Evolutionary conservation across 2,797 vertebrate species (phyloP).

Genomic region (Tadarida brasiliensis): DNA sequence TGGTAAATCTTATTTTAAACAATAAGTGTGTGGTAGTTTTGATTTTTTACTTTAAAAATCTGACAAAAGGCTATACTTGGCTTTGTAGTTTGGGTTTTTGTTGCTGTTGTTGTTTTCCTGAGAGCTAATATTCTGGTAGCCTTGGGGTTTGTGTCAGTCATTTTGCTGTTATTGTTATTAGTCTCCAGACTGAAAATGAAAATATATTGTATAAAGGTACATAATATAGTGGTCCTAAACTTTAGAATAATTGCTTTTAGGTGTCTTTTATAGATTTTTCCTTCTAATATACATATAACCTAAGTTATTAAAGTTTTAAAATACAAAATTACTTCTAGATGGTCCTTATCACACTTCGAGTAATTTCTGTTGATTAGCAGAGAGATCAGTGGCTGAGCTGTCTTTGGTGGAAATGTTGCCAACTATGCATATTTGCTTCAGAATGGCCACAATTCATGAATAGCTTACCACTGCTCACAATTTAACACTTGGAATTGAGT

Average conservation of each 20-base stretch:
- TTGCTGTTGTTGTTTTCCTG: not conserved
- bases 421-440: not conserved
- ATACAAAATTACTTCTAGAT: constrained; percentile 15
- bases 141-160: not conserved
- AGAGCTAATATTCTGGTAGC: not conserved
- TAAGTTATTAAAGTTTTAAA: constrained; percentile 52
- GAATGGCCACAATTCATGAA: constrained; percentile 36
- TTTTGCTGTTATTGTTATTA: constrained; percentile 1
- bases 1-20: constrained; percentile 47
- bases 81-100: not conserved
- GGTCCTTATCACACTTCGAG: not conserved
- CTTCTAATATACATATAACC: not conserved
- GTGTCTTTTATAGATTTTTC: not conserved
- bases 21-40: not conserved
- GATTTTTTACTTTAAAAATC: constrained; percentile 39
- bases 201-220: not conserved
- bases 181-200: not conserved
- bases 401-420: not conserved
- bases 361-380: not conserved
- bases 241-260: constrained; percentile 25
- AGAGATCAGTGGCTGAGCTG: not conserved
- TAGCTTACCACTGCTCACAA: not conserved
- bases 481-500: constrained; percentile 56
- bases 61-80: constrained; percentile 13
- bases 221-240: not conserved